Evolutionary conservation across 2,113 vertebrate species (phyloP).

Genomic region (Tachuris rubrigastra): DNA sequence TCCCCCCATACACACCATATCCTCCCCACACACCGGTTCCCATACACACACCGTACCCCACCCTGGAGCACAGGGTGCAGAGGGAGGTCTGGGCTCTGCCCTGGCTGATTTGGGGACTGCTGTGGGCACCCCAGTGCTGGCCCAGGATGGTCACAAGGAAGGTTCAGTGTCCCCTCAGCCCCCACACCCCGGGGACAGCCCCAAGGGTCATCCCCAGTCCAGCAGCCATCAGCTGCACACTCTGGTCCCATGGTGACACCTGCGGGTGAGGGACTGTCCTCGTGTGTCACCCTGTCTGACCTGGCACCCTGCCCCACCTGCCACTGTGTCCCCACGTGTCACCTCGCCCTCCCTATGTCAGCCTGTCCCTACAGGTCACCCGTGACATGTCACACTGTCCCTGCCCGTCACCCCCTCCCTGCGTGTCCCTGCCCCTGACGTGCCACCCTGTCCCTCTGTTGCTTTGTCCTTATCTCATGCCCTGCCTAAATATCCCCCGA

Average conservation of each 20-base stretch:
- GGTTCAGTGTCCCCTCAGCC: background rate
- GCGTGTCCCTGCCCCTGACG: background rate
- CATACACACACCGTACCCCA: background rate
- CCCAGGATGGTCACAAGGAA: background rate
- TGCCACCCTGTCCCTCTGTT: background rate
- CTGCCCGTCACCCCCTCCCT: background rate
- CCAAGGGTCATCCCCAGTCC: fast-evolving
- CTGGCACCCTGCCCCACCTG: background rate
- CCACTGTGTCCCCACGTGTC: background rate
- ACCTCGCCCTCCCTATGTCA: background rate
- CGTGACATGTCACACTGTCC: background rate
- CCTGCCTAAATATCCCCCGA: no score
- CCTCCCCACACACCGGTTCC: background rate
- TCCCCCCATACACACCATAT: no score
- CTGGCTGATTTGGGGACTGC: background rate
- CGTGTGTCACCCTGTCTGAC: background rate
- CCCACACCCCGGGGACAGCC: fast-evolving
- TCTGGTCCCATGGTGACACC: background rate
- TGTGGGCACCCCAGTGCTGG: background rate
- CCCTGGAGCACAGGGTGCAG: background rate
- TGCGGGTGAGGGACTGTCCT: background rate
- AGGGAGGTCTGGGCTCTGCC: background rate
- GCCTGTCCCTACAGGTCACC: background rate
- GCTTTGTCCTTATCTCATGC: background rate
- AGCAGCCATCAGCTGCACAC: background rate